These are phyloP conservation scores for Andricus grossulariae DNA, from an alignment of 1,140 invertebrate species.

Conservation along the genomic window DNA sequence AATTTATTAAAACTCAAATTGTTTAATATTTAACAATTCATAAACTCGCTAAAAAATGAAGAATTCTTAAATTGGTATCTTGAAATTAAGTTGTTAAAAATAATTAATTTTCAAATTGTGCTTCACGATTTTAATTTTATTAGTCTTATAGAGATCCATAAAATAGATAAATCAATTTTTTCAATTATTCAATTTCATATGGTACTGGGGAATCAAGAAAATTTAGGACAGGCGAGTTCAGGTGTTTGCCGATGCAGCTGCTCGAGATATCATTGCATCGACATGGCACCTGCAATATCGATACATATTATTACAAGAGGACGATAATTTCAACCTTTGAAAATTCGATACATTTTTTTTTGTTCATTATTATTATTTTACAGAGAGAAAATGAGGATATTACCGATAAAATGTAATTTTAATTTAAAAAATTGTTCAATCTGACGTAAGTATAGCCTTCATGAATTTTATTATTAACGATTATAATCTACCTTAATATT, in stretches of 20 bases:
- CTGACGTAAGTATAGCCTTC: not conserved
- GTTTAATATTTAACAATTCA: too few species aligned
- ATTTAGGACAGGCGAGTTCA: not conserved
- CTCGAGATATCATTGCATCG: conserved; percentile 5
- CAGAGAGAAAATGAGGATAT: conserved; percentile 1
- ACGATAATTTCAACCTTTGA: conserved; percentile 15
- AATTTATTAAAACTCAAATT: too few species aligned
- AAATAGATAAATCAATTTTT: conserved; percentile 1
- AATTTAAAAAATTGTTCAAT: not conserved
- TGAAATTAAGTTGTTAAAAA: too few species aligned
- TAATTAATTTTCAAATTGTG: too few species aligned
- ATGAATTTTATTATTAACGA: conserved; percentile 2
- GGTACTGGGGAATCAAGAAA: not conserved
- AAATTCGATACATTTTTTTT: not conserved
- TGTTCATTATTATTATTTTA: too few species aligned
- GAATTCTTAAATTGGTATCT: too few species aligned
- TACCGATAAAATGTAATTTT: conserved; percentile 2
- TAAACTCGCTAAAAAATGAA: too few species aligned
- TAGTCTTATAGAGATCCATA: too few species aligned
- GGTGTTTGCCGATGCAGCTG: conserved; percentile 3
- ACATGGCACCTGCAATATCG: conserved; percentile 19
- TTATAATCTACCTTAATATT: not conserved
- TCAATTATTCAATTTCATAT: not conserved
- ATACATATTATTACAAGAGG: conserved; percentile 18
- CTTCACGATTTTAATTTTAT: too few species aligned